A percentile compares a stretch with the other conserved stretches of the same genome.
Conservation (phyloP, 2,797 vertebrate species). For the Sebastes flavidus region DNA sequence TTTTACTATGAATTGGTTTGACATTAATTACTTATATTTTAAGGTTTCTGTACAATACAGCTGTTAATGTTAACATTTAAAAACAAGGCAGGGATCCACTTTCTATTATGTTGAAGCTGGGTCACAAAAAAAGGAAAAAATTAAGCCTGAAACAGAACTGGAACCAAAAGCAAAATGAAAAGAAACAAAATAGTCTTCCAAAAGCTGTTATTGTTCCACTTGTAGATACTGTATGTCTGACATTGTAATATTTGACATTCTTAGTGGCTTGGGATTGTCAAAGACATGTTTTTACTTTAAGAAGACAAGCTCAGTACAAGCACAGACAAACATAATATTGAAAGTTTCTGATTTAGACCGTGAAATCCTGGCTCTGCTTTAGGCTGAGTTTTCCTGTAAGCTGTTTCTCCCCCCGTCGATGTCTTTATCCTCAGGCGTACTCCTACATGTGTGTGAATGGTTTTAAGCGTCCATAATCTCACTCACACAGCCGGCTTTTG, state of each 20-base stretch:
- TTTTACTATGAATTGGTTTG: not conserved
- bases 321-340: not conserved
- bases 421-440: not conserved
- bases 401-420: not conserved
- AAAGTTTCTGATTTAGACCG: not conserved
- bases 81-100: not conserved
- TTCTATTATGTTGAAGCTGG: not conserved
- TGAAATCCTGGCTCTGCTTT: not conserved
- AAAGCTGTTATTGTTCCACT: not conserved
- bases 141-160: not conserved
- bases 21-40: not conserved
- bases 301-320: not conserved
- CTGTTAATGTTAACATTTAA: not conserved
- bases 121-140: not conserved
- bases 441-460: not conserved
- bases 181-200: not conserved
- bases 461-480: not conserved
- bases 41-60: not conserved
- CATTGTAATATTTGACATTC: not conserved
- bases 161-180: not conserved
- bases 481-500: not conserved
- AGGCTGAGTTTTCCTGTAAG: slow-evolving; percentile 1
- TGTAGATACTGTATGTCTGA: not conserved
- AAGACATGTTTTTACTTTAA: not conserved
- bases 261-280: not conserved